Base-by-base conservation (phyloP, 1,140 invertebrate genomes). In the Anthonomus grandis region DNA sequence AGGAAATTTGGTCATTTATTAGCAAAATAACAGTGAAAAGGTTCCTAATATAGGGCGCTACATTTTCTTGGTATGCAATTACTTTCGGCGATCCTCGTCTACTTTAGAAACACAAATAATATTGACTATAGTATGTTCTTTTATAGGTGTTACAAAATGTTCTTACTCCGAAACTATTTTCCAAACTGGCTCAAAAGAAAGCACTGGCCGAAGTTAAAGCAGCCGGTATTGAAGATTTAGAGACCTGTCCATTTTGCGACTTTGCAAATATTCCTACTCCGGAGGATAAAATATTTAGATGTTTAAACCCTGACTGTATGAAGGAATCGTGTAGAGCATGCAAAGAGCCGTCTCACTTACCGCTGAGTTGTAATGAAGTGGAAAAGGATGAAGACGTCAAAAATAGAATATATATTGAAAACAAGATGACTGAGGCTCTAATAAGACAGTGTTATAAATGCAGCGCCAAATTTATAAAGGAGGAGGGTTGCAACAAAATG, bases 401-500 rank as follows among this genome's bases (percentile, higher is more conserved):
- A 64, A 76, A 78, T 36, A 71, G 81, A 13, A 80, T 76, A 10
- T 79, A 75, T 55, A 78, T 87, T 18, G 85, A 86, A 69, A 80
- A 83, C 53, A 76, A 79, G 67, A 83, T 87, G 78, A 83, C 83
- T 6, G 78, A 84, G 65, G 83, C 84, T 4, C 72, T 86, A 49
- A 66, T 86, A 6, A 73, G 77, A 70, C 72, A 68, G 45, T 86
- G 85, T 72, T 79, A 77, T 22, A 75, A 73, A 0, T 87, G 85
- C 66, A 73, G 76, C 13, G 76, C 75, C 21, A 72, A 76, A 17
- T 86, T 85, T 62, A 77, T 81, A 52, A 87, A 87, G 69, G 75
- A 79, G 46, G 76, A 78, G 50, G 86, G 86, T 2, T 87, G 86
- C 63, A 87, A 89, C 61, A 86, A 83, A 67, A 87, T 87, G 78